Base-by-base conservation (phyloP, 2,113 vertebrate genomes). In the Epinephelus cyanopodus region DNA sequence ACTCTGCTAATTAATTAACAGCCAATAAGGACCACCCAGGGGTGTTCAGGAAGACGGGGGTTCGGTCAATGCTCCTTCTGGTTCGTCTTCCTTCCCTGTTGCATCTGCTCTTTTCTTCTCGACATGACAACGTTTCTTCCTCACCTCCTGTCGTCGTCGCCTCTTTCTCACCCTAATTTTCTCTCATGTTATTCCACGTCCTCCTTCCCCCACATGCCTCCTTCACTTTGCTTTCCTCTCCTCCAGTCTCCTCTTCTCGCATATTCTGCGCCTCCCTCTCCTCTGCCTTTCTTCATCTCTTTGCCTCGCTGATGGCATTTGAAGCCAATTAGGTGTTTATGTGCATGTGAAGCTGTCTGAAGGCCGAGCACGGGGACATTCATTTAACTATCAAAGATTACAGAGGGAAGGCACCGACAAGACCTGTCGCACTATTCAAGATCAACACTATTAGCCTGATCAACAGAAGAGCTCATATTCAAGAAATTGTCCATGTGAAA, bases 311-410 rank as follows among this genome's bases (percentile, higher is more conserved):
- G 81, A 84, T 87, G 87, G 79, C 84, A 89, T 90, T 89, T 85
- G 87, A 89, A 88, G 87, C 86, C 84, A 92, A 91, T 92, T 91
- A 90, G 82, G 81, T 78, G 84, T 85, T 76, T 81, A 45, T 9
- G 25, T 62, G 65, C 68, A 69, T 78, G 81, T 81, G 75, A 73
- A 68, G 68, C 71, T 21, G 86, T 74, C 76, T 84, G 9, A 63
- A 54, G 61, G 71, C 79, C 25, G 37, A 25, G 64, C 60, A 37
- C 1, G 10, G 75, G 53, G 80, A 90, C 84, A 52, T 79, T 56
- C 80, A 74, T 45, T 74, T 14, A 48, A 63, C 74, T 63, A 50
- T 84, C 77, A 64, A 27, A 88, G 76, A 86, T 65, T 62, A 83
- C 75, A 53, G 65, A 61, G 39, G 48, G 65, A 68, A 77, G 50